Base-by-base conservation (phyloP, 2,113 vertebrate genomes). In the Alethe castanea region DNA sequence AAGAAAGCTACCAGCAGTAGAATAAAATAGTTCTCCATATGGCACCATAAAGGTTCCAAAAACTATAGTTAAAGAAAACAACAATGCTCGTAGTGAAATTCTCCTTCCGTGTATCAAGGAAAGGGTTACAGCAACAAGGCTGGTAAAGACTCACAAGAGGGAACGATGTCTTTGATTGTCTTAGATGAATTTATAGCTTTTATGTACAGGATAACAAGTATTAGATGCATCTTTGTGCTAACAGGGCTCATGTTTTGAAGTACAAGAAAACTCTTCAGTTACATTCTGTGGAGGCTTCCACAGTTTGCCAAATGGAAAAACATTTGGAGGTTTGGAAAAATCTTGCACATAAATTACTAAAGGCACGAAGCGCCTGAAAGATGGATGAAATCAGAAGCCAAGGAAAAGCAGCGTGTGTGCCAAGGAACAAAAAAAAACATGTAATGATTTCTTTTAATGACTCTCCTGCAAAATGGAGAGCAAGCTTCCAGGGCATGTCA, bases 271-370 rank as follows among this genome's bases (percentile, higher is more conserved):
- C 96, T 98, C 97, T 97, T 96, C 95, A 82, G 97, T 98, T 98
- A 97, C 97, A 97, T 97, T 96, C 95, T 96, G 97, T 96, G 96
- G 97, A 98, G 96, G 97, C 96, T 98, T 97, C 64, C 96, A 91
- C 40, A 70, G 97, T 98, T 98, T 98, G 98, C 98, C 98, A 98
- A 98, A 98, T 98, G 98, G 98, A 98, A 98, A 98, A 98, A 98
- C 98, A 98, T 98, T 98, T 98, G 98, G 98, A 98, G 97, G 97
- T 97, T 98, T 98, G 98, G 98, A 98, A 98, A 98, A 98, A 98
- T 98, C 98, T 98, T 98, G 97, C 97, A 98, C 98, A 98, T 98
- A 98, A 98, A 98, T 98, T 98, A 98, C 98, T 92, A 96, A 98
- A 98, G 97, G 97, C 97, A 96, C 85, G 96, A 97, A 98, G 97